Base-by-base conservation (phyloP, 1,140 invertebrate genomes). In the Drosophila paulistorum region DNA sequence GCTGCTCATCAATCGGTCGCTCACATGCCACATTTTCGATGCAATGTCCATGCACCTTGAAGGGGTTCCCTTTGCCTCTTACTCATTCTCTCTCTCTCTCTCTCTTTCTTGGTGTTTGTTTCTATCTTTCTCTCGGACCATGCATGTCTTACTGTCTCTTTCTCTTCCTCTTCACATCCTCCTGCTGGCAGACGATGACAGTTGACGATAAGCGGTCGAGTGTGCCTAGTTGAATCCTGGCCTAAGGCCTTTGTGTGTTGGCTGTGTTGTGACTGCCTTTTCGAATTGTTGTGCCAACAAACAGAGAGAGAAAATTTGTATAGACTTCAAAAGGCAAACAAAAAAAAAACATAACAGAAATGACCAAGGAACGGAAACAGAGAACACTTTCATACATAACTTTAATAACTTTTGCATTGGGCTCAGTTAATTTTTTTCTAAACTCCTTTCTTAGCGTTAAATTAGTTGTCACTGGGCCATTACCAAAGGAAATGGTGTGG, bases 1-100 rank as follows among this genome's bases (percentile, higher is more conserved):
- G 71, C 66, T 55, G 65, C 79, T 77, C 83, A 87, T 86, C 83
- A 86, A 86, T 87, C 83, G 67, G 74, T 75, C 79, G 68, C 81
- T 76, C 64, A 81, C 80, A 72, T 70, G 23, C 69, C 71, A 69
- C 60, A 69, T 69, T 45, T 45, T 65, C 23, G 51, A 60, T 51
- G 62, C 65, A 71, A 77, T 87, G 83, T 89, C 77, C 84, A 55
- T 89, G 79, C 58, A 77, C 79, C 70, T 87, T 73, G 64, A 55
- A 87, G 83, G 54, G 70, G 35, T 20, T 20, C 17, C 14, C 7
- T 58, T 14, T 59, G 33, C 67, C 48, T 17, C 54, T 17, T 17
- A 30, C 20, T 33, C 9, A 17, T 33, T n/a, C 13, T 11, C 41
- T 33, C 57, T 30, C 13, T 45, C 30, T 23, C 45, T 13, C 6